These are phyloP conservation scores for Lucifuga dentata DNA, from an alignment of 2,113 vertebrate genomes.

Conservation along the genomic window DNA sequence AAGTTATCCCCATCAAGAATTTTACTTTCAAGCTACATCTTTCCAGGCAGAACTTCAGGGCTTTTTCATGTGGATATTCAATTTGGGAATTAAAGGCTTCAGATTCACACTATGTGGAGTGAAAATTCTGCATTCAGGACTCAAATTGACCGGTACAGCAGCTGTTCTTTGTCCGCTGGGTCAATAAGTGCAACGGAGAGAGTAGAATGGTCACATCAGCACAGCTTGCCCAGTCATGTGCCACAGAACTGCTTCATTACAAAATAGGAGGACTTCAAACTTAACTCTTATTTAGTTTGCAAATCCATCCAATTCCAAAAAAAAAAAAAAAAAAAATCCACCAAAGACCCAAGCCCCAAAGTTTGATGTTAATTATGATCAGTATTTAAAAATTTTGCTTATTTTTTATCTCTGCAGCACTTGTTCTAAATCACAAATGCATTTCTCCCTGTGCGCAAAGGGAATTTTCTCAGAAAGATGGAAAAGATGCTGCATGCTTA, in stretches of 20 bases:
- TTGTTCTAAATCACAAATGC: too few species aligned
- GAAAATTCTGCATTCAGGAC: slow-evolving; percentile 14
- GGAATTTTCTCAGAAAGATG: too few species aligned
- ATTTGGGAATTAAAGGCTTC: slow-evolving; percentile 32
- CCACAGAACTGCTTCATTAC: slow-evolving; percentile 6
- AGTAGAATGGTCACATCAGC: slow-evolving; percentile 33
- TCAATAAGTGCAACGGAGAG: slow-evolving; percentile 48
- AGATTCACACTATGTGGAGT: slow-evolving; percentile 11
- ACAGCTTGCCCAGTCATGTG: slow-evolving; percentile 6
- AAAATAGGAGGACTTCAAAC: background rate
- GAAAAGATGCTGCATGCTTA: too few species aligned
- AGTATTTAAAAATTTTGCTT: too few species aligned
- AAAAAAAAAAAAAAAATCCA: too few species aligned
- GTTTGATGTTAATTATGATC: too few species aligned
- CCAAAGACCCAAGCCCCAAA: too few species aligned
- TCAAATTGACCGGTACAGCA: slow-evolving; percentile 40
- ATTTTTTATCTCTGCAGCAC: too few species aligned
- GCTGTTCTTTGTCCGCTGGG: slow-evolving; percentile 28
- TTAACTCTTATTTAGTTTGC: background rate
- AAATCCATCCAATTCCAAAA: too few species aligned
- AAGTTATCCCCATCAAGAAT: background rate
- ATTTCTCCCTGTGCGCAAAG: too few species aligned
- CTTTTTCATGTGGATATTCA: slow-evolving; percentile 27
- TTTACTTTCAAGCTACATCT: slow-evolving; percentile 7
- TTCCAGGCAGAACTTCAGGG: slow-evolving; percentile 5